These are phyloP conservation scores for Hydrolagus affinis DNA, from an alignment of 2,113 vertebrate species.

Conservation along the genomic window DNA sequence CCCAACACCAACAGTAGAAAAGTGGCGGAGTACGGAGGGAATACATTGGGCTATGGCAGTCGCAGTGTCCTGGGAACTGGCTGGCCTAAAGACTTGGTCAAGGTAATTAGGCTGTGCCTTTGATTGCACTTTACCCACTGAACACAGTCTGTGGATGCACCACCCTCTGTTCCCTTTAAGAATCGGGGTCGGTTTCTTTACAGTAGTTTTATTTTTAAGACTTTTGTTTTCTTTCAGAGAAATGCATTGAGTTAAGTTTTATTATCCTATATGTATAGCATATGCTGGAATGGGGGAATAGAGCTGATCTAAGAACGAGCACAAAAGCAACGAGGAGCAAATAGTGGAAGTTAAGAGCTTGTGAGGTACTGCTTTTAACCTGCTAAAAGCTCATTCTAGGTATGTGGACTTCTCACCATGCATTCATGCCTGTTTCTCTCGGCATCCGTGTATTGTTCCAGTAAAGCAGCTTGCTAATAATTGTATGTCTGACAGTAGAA, in stretches of 20 bases:
- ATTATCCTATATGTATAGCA: background rate
- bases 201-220: background rate
- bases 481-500: too few species aligned
- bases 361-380: too few species aligned
- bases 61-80: slow-evolving; percentile 95
- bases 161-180: background rate
- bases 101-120: slow-evolving; percentile 57
- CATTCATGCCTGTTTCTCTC: too few species aligned
- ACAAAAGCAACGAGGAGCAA: too few species aligned
- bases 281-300: background rate
- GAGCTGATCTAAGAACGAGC: background rate
- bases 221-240: background rate
- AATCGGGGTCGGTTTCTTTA: background rate
- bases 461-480: too few species aligned
- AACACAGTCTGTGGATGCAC: background rate
- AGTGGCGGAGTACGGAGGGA: slow-evolving; percentile 95
- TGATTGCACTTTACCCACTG: background rate
- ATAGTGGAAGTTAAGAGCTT: too few species aligned
- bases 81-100: slow-evolving; percentile 97
- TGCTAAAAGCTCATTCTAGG: too few species aligned
- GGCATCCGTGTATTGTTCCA: too few species aligned
- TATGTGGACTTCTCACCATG: too few species aligned
- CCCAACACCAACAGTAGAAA: slow-evolving; percentile 98
- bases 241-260: background rate
- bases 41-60: slow-evolving; percentile 94